Percentiles rank a stretch among this genome's conserved stretches.
phyloP scores from a whole-genome alignment of 1,140 invertebrate species.

The Leptopilina clavipes region DNA sequence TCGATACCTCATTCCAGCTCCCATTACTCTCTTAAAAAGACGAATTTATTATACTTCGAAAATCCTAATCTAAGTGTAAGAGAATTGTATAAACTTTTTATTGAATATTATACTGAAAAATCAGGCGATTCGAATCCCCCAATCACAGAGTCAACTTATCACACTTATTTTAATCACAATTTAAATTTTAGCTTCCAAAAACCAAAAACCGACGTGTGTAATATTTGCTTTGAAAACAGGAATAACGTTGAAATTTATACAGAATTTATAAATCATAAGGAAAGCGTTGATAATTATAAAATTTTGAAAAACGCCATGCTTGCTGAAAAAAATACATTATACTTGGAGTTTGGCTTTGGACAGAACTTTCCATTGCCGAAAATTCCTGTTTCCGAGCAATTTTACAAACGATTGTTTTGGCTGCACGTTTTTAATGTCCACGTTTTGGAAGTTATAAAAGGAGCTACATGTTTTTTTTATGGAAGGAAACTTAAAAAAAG shows the following conservation, averaged over 20 bases:
- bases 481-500: neutral
- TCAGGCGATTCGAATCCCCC: constrained; percentile 35
- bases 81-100: constrained; percentile 40
- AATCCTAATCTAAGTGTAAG: constrained; percentile 41
- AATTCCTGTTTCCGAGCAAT: constrained; percentile 47
- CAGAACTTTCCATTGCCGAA: constrained; percentile 48
- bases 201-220: constrained; percentile 43
- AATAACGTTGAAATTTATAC: neutral
- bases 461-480: neutral
- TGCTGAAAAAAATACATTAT: constrained; percentile 32
- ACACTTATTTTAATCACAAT: constrained; percentile 42
- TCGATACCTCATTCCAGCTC: constrained; percentile 39
- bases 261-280: neutral
- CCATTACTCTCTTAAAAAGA: constrained; percentile 41
- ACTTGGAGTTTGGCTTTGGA: constrained; percentile 46
- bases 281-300: neutral
- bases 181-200: constrained; percentile 42
- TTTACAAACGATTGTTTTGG: constrained; percentile 36
- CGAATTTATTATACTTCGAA: constrained; percentile 43
- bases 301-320: neutral
- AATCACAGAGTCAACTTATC: constrained; percentile 41
- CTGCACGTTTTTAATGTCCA: constrained; percentile 48
- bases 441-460: constrained; percentile 37
- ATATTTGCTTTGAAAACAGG: neutral
- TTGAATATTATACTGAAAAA: constrained; percentile 43